Percentiles rank a stretch among this genome's conserved stretches.
Evolutionary conservation across 2,888 invertebrate genomes (phyloP).

Genomic region (Dyspetes luteomarginatus): DNA sequence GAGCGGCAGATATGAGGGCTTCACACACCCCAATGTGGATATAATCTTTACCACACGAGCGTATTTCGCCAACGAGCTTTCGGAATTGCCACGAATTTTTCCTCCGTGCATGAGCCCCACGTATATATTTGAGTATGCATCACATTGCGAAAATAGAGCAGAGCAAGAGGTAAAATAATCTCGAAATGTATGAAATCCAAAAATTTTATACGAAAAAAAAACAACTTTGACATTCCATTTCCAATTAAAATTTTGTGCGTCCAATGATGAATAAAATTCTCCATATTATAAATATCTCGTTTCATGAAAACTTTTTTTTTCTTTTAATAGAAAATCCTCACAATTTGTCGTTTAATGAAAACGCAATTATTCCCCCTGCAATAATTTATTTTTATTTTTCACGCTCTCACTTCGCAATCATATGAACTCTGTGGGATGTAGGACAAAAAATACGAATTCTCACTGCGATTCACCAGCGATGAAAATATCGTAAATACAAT

Average conservation of each 20-base stretch:
- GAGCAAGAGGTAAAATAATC: neutral
- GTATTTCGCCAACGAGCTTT: slow-evolving; percentile 61
- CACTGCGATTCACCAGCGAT: neutral
- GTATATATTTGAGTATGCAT: slow-evolving; percentile 69
- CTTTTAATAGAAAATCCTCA: neutral
- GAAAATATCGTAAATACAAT: neutral
- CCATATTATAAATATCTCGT: neutral
- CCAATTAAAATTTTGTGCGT: neutral
- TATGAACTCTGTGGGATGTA: neutral
- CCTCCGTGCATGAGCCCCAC: slow-evolving; percentile 71
- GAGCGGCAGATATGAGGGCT: slow-evolving; percentile 44
- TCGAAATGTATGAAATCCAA: neutral
- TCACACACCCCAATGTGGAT: slow-evolving; percentile 36
- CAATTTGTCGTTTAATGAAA: neutral
- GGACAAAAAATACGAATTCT: neutral
- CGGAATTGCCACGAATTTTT: slow-evolving; percentile 56
- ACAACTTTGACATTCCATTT: neutral
- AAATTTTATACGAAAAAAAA: neutral
- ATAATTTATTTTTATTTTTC: neutral
- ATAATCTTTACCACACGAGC: slow-evolving; percentile 74
- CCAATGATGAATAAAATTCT: neutral
- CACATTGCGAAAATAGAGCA: slow-evolving; percentile 16
- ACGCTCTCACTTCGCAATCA: neutral
- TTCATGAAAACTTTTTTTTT: neutral
- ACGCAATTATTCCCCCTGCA: neutral